Base-by-base conservation (phyloP, 2,888 invertebrate species). In the Orchestes rusci region DNA sequence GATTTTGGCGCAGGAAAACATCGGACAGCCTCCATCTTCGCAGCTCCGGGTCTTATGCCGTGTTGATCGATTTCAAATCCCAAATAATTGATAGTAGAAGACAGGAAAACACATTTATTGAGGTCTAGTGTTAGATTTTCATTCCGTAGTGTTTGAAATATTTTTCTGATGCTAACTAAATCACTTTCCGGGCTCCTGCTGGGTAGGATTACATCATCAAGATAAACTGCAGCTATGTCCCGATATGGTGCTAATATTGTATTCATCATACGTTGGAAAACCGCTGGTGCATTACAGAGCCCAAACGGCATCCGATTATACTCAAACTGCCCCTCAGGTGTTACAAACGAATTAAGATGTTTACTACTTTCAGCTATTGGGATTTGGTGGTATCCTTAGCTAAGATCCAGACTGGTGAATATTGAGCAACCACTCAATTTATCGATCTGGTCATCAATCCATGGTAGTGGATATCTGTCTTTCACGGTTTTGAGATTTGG, bases 381-480 rank as follows among this genome's bases (percentile, higher is more conserved):
- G 8, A 65, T 57, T 42, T 60, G 63, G 27, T 55, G 50, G 51
- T 54, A 55, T 1, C 60, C 63, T 0, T 44, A 43, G 2, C 48
- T 48, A 31, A 58, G 28, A 41, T 62, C 61, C 3, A 62, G 41
- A 4, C 40, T 43, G 1, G 56, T 55, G 30, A 54, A 62, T 36
- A 46, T 48, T 7, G 39, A 39, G 4, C 39, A 38, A 4, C 52
- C 50, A 4, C 47, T 34, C 8, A 60, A 32, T 13, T 39, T 27
- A 31, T 54, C 53, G 18, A 62, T 34, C 15, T 58, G 54, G 36
- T 65, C 63, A 10, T 59, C 54, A 4, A 64, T 57, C 16, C 53
- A 38, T 1, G 62, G 61, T 7, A 64, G 28, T 1, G 54, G 51
- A 18, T 48, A 40, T 15, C 38, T 43, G 16, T 54, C 46, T 38